Evolutionary conservation across 2,113 vertebrate genomes (phyloP), one percentile per base, ranked within the genome.

Genomic region (Butorides virescens): DNA sequence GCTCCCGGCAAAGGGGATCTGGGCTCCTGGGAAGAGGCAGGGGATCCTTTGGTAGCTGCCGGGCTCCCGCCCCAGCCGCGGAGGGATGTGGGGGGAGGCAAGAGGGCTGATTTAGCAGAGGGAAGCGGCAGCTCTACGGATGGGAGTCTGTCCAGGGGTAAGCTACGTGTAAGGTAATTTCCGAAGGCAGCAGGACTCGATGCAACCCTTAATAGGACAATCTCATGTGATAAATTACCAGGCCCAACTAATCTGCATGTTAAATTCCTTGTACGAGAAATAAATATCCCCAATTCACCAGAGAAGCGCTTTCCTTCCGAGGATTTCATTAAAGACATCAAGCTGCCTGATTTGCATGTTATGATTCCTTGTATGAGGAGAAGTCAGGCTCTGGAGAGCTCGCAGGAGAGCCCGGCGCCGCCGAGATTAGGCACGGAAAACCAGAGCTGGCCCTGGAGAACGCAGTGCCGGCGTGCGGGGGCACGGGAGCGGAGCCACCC

Each of bases 201-300:
- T 90, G 92, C 96, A 96, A 53, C 92, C 83, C 82, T 94, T 96
- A 95, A 96, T 95, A 93, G 82, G 97, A 96, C 97, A 93, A 93
- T 98, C 96, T 94, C 93, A 29, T 93, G 97, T 98, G 97, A 97
- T 97, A 93, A 96, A 98, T 95, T 97, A 98, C 89, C 96, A 97
- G 96, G 10, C 90, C 87, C 80, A 93, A 94, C 96, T 97, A 94
- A 98, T 98, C 97, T 98, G 97, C 98, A 98, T 97, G 96, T 96
- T 97, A 97, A 97, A 97, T 96, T 98, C 94, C 97, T 98, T 53
- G 93, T 58, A 81, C 55, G 90, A 86, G 97, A 96, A 98, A 98
- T 96, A 98, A 98, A 98, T 88, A 97, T 97, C 93, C 94, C 95
- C 91, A 44, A 96, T 88, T 93, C 96, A 26, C 94, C 95, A 78